Conservation (phyloP, 92 coral and sea anemone genomes). For the Scolanthus callimorphus region DNA sequence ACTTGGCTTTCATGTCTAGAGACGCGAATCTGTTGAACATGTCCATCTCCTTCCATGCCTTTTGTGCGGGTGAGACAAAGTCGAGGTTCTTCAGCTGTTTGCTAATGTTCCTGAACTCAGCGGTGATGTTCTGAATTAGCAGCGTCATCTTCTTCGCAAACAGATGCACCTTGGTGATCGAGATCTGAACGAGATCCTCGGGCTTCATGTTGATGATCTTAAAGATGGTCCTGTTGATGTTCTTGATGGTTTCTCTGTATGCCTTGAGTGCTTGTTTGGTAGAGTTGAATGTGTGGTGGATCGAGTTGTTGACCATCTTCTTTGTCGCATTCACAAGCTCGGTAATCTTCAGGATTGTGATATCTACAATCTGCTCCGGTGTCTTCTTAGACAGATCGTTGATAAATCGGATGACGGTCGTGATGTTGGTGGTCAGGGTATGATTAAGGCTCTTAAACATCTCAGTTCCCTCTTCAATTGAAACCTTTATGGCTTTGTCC, state of each 20-base stretch:
- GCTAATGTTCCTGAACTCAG: conserved; percentile 49
- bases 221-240: conserved; percentile 53
- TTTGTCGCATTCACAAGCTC: conserved; percentile 46
- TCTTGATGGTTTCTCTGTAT: conserved; percentile 35
- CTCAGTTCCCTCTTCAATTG: conserved; percentile 40
- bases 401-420: conserved; percentile 50
- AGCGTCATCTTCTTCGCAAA: conserved; percentile 33
- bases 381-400: conserved; percentile 58
- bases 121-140: conserved; percentile 41
- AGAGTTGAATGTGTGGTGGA: conserved; percentile 46
- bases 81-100: conserved; percentile 64
- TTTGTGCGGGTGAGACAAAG: conserved; percentile 30
- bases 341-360: conserved; percentile 43
- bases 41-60: conserved; percentile 62
- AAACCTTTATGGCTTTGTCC: conserved; percentile 43
- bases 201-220: conserved; percentile 51
- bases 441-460: conserved; percentile 52
- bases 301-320: conserved; percentile 49
- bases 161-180: conserved; percentile 30
- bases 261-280: conserved; percentile 33
- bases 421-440: conserved; percentile 58
- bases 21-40: conserved; percentile 46
- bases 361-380: conserved; percentile 72
- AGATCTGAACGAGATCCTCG: conserved; percentile 47
- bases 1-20: conserved; percentile 46